phyloP scores from a whole-genome alignment of 1,140 invertebrate genomes.

The Philotrypesis tridentata region DNA sequence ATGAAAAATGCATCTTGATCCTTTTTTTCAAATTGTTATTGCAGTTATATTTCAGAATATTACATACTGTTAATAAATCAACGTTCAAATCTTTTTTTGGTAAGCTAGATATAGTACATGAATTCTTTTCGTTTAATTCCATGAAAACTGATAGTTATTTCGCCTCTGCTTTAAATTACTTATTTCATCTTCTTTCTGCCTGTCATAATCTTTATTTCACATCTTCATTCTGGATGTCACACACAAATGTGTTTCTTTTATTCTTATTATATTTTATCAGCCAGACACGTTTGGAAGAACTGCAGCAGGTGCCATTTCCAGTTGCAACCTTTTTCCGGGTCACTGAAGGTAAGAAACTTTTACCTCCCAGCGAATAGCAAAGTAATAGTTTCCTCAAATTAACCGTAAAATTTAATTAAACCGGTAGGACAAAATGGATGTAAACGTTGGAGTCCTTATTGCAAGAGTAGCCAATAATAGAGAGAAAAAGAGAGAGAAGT shows the following conservation, averaged over 20 bases:
- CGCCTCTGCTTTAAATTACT: not conserved
- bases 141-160: too few species aligned
- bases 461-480: too few species aligned
- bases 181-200: not conserved
- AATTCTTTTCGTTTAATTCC: too few species aligned
- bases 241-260: not conserved
- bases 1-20: too few species aligned
- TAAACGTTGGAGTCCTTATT: not conserved
- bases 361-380: not conserved
- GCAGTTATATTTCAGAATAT: too few species aligned
- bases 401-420: conserved; percentile 20
- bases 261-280: not conserved
- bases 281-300: not conserved
- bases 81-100: too few species aligned
- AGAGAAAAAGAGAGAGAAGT: too few species aligned
- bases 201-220: not conserved
- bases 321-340: not conserved
- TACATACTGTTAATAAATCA: too few species aligned
- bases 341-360: not conserved
- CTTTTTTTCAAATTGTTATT: too few species aligned
- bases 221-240: not conserved
- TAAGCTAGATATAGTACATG: too few species aligned
- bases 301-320: not conserved
- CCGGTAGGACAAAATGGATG: not conserved
- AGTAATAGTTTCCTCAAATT: not conserved